phyloP scores from a whole-genome alignment of 1,140 invertebrate species.

The Mylabris phalerata region DNA sequence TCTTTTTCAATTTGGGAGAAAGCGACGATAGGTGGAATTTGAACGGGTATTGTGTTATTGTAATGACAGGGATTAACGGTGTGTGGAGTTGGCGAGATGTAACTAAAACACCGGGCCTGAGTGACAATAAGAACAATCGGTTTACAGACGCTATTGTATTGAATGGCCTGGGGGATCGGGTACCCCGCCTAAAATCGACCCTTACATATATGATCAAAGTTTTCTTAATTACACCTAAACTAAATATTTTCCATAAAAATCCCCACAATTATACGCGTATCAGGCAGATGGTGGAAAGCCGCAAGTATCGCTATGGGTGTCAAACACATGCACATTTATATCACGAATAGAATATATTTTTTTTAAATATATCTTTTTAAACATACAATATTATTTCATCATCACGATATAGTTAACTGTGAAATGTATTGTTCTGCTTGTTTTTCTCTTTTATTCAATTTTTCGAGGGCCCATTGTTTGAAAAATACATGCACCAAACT shows the following conservation, averaged over 20 bases:
- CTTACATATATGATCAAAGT: slow-evolving; percentile 22
- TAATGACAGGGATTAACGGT: slow-evolving; percentile 18
- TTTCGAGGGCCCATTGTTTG: slow-evolving; percentile 2
- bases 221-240: slow-evolving; percentile 30
- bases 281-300: slow-evolving; percentile 25
- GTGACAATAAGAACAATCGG: slow-evolving; percentile 35
- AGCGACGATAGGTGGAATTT: slow-evolving; percentile 12
- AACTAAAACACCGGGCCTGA: slow-evolving; percentile 20
- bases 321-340: slow-evolving; percentile 10
- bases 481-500: background rate
- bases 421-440: no score
- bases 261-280: slow-evolving; percentile 24
- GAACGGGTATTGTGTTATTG: slow-evolving; percentile 10
- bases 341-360: background rate
- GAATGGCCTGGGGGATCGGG: slow-evolving; percentile 17
- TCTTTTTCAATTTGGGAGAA: slow-evolving; percentile 7
- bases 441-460: no score
- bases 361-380: slow-evolving; percentile 13
- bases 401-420: slow-evolving; percentile 19
- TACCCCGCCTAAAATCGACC: slow-evolving; percentile 22
- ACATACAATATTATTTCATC: slow-evolving; percentile 17
- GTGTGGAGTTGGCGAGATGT: slow-evolving; percentile 3
- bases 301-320: slow-evolving; percentile 21
- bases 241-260: slow-evolving; percentile 28
- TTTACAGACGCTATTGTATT: slow-evolving; percentile 29